phyloP scores from a whole-genome alignment of 23 tunicate genomes.

The Corella eumyota region DNA sequence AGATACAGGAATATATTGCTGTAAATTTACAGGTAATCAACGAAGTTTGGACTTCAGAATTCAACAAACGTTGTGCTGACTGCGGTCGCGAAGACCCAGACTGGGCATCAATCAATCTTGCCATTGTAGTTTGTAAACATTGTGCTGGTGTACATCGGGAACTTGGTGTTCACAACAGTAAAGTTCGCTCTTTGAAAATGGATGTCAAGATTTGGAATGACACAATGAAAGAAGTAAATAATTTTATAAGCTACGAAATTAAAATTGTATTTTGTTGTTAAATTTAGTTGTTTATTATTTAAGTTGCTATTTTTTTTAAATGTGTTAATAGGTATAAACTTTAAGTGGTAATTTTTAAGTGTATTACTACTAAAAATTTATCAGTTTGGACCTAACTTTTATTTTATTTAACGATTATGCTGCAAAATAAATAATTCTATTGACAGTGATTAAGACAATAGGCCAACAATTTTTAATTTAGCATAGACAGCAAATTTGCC shows the following conservation, averaged over 20 bases:
- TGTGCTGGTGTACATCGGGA: constrained; percentile 89
- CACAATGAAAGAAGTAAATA: constrained; percentile 51
- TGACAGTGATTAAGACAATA: too few relatives aligned
- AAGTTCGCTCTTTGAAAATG: constrained; percentile 81
- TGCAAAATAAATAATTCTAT: too few relatives aligned
- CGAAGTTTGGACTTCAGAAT: constrained; percentile 39
- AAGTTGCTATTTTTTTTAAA: too few relatives aligned
- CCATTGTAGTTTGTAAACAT: constrained; percentile 81
- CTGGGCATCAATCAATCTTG: constrained; percentile 83
- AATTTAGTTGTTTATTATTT: too few relatives aligned
- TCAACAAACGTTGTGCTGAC: constrained; percentile 64
- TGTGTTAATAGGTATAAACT: background rate
- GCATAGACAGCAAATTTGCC: too few relatives aligned
- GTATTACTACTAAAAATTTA: background rate
- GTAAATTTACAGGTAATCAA: constrained; percentile 30
- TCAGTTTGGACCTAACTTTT: too few relatives aligned
- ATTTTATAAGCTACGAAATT: background rate
- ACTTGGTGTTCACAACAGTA: constrained; percentile 81
- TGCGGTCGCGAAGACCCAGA: constrained; percentile 74
- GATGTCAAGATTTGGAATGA: constrained; percentile 71
- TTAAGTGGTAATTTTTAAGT: background rate
- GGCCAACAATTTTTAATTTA: too few relatives aligned
- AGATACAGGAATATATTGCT: too few relatives aligned
- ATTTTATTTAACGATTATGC: too few relatives aligned
- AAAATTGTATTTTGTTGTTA: background rate